Conservation (phyloP, 2,888 invertebrate genomes). For the Drosophila ezoana region DNA sequence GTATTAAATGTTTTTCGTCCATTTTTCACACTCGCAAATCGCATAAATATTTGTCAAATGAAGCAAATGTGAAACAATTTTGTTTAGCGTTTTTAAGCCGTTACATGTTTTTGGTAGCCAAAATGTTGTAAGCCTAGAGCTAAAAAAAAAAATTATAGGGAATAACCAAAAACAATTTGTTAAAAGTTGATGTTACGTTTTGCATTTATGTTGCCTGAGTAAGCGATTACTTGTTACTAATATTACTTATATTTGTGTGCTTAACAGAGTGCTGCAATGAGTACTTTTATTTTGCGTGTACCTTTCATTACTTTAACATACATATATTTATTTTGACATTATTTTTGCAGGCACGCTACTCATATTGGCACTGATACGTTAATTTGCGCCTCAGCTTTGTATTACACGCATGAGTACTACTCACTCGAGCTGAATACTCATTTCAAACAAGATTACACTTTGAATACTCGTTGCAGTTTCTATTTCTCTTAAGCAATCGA, state of each 20-base stretch:
- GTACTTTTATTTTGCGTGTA: constrained; percentile 1
- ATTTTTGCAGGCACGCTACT: background rate
- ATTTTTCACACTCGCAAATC: constrained; percentile 25
- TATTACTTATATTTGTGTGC: constrained; percentile 26
- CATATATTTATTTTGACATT: background rate
- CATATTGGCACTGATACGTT: background rate
- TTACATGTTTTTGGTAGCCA: constrained; percentile 60
- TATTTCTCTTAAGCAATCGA: constrained; percentile 7
- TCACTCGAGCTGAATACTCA: background rate
- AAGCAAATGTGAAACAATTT: constrained; percentile 58
- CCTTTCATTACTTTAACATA: background rate
- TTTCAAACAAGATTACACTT: background rate
- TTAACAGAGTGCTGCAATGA: constrained; percentile 13
- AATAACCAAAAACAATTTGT: constrained; percentile 39
- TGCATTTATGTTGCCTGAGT: constrained; percentile 70
- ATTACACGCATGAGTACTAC: background rate
- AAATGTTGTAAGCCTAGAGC: constrained; percentile 40
- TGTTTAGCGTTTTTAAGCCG: constrained; percentile 64
- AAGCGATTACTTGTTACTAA: constrained; percentile 27
- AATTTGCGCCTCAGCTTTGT: background rate
- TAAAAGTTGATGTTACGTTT: constrained; percentile 63
- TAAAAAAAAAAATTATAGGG: constrained; percentile 13
- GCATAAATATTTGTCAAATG: constrained; percentile 30
- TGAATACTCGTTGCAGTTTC: constrained; percentile 2
- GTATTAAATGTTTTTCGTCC: constrained; percentile 10